Conservation (phyloP, 1,140 invertebrate genomes). For the Drosophila mauritiana region DNA sequence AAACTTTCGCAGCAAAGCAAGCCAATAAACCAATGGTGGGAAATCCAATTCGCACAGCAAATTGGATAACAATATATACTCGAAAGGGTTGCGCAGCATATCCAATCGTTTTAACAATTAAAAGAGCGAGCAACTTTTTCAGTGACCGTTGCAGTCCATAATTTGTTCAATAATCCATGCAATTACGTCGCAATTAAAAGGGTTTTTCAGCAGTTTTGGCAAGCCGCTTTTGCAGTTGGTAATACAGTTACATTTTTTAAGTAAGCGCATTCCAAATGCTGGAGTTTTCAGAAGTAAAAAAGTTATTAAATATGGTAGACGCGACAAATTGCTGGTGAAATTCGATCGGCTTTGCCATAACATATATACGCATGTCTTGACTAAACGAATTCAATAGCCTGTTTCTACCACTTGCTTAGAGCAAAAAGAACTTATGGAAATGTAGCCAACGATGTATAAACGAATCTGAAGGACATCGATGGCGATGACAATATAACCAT, state of each 20-base stretch:
- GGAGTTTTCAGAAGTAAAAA: constrained; percentile 3
- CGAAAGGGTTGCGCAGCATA: neutral
- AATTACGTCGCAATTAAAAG: constrained; percentile 6
- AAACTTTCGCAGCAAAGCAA: constrained; percentile 1
- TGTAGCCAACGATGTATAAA: neutral
- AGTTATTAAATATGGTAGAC: neutral
- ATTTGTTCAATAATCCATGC: constrained; percentile 22
- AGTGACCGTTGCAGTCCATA: constrained; percentile 24
- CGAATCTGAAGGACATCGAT: constrained; percentile 12
- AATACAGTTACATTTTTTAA: constrained; percentile 1
- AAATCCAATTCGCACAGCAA: neutral
- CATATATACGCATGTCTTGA: no score
- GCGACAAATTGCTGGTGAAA: no score
- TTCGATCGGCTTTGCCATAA: no score
- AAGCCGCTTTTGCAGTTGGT: neutral
- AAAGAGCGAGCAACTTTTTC: constrained; percentile 7
- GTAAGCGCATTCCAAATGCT: neutral
- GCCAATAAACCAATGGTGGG: neutral
- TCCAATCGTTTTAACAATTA: constrained; percentile 11
- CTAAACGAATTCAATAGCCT: no score
- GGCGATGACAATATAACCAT: constrained; percentile 16
- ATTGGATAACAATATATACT: neutral
- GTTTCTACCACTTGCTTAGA: neutral
- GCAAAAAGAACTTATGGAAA: neutral
- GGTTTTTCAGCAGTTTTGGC: neutral